Conservation (phyloP, 2,797 vertebrate genomes). For the Pseudomugil tenellus region DNA sequence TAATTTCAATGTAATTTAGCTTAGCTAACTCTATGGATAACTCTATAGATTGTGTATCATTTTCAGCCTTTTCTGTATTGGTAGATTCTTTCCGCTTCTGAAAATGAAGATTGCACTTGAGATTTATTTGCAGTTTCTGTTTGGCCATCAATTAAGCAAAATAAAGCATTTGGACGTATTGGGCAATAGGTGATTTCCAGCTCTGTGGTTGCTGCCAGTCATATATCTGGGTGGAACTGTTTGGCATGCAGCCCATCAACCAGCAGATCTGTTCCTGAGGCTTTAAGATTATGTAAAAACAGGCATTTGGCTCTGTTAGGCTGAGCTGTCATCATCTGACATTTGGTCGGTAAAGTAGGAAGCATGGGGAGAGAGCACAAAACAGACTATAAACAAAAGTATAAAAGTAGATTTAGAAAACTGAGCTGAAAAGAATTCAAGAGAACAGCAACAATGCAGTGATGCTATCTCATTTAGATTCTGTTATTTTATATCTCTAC, state of each 20-base stretch:
- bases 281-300: constrained; percentile 66
- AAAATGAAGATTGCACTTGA: background rate
- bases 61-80: background rate
- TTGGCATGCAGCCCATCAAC: constrained; percentile 55
- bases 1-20: no score
- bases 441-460: background rate
- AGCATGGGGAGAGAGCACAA: background rate
- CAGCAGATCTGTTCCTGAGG: constrained; percentile 41
- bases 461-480: background rate
- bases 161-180: constrained; percentile 39
- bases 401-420: constrained; percentile 4
- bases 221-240: constrained; percentile 56
- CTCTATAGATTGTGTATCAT: constrained; percentile 5
- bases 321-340: constrained; percentile 31
- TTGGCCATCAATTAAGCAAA: constrained; percentile 37
- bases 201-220: constrained; percentile 51
- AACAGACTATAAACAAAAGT: background rate
- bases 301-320: constrained; percentile 38
- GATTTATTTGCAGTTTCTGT: constrained; percentile 32
- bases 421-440: constrained; percentile 17
- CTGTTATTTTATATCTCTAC: background rate
- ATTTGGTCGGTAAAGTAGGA: constrained; percentile 9
- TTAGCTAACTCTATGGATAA: no score
- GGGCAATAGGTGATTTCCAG: constrained; percentile 50
- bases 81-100: background rate